phyloP scores from a whole-genome alignment of 1,140 invertebrate genomes.

The Araneus ventricosus region DNA sequence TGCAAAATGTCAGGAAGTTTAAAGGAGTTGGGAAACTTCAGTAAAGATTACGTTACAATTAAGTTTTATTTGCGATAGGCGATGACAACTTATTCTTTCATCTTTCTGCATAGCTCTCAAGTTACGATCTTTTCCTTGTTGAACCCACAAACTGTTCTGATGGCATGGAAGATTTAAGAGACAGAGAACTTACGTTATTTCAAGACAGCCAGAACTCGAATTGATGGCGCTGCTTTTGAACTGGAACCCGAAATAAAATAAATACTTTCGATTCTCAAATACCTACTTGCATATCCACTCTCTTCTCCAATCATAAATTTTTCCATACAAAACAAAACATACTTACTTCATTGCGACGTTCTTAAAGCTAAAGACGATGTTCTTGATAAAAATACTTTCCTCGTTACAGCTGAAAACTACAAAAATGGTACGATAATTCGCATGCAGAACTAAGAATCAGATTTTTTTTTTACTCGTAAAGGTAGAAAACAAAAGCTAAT shows the following conservation, averaged over 20 bases:
- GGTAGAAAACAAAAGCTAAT: too few relatives aligned
- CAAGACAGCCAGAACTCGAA: not conserved
- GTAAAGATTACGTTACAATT: not conserved
- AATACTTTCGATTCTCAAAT: not conserved
- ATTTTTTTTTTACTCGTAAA: too few relatives aligned
- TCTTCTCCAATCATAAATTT: not conserved
- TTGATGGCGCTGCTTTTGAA: slow-evolving; percentile 48
- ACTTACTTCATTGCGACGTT: not conserved
- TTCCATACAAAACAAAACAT: not conserved
- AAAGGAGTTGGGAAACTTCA: not conserved
- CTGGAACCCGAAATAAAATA: not conserved
- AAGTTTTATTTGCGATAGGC: not conserved
- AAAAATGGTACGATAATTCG: not conserved
- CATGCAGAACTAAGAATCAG: not conserved
- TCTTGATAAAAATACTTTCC: not conserved
- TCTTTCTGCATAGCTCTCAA: not conserved
- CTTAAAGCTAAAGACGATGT: not conserved
- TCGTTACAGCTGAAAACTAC: not conserved
- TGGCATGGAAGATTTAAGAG: slow-evolving; percentile 42
- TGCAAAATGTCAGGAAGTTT: too few relatives aligned
- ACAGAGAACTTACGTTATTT: not conserved
- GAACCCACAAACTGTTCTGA: not conserved
- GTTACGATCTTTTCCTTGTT: not conserved
- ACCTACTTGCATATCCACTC: not conserved
- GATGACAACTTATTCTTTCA: not conserved